These are phyloP conservation scores for Falco rusticolus DNA, from an alignment of 2,797 vertebrate species.

Conservation along the genomic window DNA sequence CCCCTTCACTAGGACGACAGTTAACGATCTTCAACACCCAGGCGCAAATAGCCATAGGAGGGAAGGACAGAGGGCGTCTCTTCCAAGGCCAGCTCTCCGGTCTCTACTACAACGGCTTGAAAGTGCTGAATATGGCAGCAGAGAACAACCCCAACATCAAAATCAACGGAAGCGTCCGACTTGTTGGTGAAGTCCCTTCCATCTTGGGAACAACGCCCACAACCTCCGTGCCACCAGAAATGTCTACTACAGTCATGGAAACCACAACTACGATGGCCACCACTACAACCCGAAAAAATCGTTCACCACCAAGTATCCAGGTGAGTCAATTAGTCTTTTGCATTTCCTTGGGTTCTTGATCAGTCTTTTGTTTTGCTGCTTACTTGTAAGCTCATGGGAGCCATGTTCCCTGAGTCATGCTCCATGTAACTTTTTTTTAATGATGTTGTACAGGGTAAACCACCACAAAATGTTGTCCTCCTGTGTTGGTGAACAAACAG, in stretches of 20 bases:
- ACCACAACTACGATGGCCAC: slow-evolving; percentile 98
- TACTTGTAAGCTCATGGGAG: neutral
- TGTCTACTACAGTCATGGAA: slow-evolving; percentile 95
- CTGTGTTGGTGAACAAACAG: neutral
- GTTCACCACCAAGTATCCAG: slow-evolving; percentile 93
- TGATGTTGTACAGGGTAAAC: neutral
- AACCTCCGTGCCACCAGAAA: slow-evolving; percentile 90
- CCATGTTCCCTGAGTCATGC: neutral
- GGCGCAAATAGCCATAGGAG: slow-evolving; percentile 94
- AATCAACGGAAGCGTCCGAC: slow-evolving; percentile 95
- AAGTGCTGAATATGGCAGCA: slow-evolving; percentile 96
- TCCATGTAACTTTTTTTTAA: neutral
- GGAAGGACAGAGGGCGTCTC: slow-evolving; percentile 90
- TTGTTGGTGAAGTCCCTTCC: slow-evolving; percentile 93
- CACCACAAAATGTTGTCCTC: neutral
- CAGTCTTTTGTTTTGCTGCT: neutral
- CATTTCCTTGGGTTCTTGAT: neutral
- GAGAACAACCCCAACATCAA: slow-evolving; percentile 93
- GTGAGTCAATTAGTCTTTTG: slow-evolving; percentile 69
- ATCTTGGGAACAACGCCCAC: slow-evolving; percentile 90
- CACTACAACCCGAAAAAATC: slow-evolving; percentile 94
- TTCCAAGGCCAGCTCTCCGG: slow-evolving; percentile 98
- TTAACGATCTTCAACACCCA: slow-evolving; percentile 99
- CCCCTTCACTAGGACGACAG: slow-evolving; percentile 90
- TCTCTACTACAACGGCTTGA: slow-evolving; percentile 97